Evolutionary conservation across 2,888 invertebrate species (phyloP), one percentile per base, ranked within the genome.

Genomic region (Papilio protenor): DNA sequence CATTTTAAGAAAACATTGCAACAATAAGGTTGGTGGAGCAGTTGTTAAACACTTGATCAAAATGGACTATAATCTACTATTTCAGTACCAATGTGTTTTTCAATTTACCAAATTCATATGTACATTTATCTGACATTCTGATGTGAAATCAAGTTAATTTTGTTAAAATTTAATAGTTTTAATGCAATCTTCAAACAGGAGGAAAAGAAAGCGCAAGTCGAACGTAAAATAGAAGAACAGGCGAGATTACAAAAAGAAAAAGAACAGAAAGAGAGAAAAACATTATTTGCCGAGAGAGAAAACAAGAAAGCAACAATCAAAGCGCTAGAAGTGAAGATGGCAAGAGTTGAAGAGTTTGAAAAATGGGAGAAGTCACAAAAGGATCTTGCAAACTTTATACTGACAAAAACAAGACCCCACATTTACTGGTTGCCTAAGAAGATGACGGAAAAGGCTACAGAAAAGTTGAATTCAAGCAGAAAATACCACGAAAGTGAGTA

Each of bases 201-300:
- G 85, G 94, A 94, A 1, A 94, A 94, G 79, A 94, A 91, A 84
- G 96, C 96, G 12, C 97, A 97, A 94, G 97, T 99, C 11, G 99
- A 99, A 92, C 97, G 97, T 79, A 98, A 98, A 90, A 96, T 99
- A 79, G 99, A 99, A 88, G 98, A 98, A 87, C 98, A 98, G 86
- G 98, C 98, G 77, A 96, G 97, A 76, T 95, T 96, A 86, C 98
- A 99, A 87, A 97, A 97, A 82, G 98, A 98, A 87, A 96, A 88
- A 72, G 94, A 98, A 88, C 95, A 98, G 76, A 97, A 96, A 81
- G 98, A 99, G 89, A 95, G 98, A 55, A 97, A 97, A 87, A 97
- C 97, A 80, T 92, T 99, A 80, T 98, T 99, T 90, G 95, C 96
- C 52, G 97, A 98, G 83, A 95, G 98, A 79, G 98, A 98, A 87